These are phyloP conservation scores for Nymphalis c-album DNA, from an alignment of 2,888 invertebrate genomes.

Conservation along the genomic window DNA sequence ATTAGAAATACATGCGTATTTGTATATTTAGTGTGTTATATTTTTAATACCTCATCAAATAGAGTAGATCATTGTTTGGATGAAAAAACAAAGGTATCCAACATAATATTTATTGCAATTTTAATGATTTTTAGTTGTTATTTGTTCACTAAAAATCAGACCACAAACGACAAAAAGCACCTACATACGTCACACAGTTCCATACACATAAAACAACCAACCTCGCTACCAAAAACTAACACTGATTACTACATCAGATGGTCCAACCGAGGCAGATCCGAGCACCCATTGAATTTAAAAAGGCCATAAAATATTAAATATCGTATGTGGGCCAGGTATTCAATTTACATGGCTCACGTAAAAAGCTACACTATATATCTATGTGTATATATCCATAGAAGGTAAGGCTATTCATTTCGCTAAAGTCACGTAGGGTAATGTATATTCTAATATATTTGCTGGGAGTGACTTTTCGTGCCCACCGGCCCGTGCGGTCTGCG, in stretches of 20 bases:
- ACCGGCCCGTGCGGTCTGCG: slow-evolving; percentile 78
- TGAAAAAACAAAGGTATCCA: too few species aligned
- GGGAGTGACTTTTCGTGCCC: slow-evolving; percentile 79
- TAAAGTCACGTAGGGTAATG: slow-evolving; percentile 78
- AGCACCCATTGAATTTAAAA: slow-evolving; percentile 38
- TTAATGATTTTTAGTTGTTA: too few species aligned
- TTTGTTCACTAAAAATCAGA: too few species aligned
- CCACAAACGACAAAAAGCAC: not conserved
- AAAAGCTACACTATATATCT: slow-evolving; percentile 38
- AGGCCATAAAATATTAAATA: slow-evolving; percentile 38
- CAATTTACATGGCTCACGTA: slow-evolving; percentile 43
- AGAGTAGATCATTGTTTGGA: too few species aligned
- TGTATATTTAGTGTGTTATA: too few species aligned
- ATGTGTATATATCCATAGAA: slow-evolving; percentile 46
- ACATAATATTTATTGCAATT: too few species aligned
- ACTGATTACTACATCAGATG: slow-evolving; percentile 18
- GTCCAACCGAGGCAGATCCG: not conserved
- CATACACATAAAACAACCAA: too few species aligned
- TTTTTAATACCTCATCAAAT: too few species aligned
- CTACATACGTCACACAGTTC: not conserved
- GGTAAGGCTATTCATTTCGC: slow-evolving; percentile 70
- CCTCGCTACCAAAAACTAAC: slow-evolving; percentile 15
- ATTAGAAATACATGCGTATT: too few species aligned
- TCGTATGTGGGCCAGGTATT: slow-evolving; percentile 43
- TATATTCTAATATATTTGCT: slow-evolving; percentile 82